These are phyloP conservation scores for Umimayanthus kanabou DNA, from an alignment of 92 coral and sea anemone genomes.

Conservation along the genomic window DNA sequence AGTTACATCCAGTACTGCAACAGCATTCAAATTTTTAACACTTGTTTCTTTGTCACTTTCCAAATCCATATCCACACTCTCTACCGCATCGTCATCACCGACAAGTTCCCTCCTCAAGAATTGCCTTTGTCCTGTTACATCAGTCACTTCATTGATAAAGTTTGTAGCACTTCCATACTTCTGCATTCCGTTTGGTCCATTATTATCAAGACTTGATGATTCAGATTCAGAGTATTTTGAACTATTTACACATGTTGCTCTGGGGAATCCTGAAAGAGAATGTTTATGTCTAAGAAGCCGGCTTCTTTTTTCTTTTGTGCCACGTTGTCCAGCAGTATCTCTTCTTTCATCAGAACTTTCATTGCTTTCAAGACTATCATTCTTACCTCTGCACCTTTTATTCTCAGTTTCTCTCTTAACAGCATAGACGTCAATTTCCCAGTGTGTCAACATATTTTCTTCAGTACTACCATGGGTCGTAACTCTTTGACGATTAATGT, in stretches of 20 bases:
- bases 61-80: neutral
- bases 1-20: neutral
- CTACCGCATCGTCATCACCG: neutral
- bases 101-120: neutral
- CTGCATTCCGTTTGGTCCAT: neutral
- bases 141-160: neutral
- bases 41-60: neutral
- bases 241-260: neutral
- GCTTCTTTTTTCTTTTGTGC: neutral
- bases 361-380: neutral
- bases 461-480: neutral
- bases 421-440: slow-evolving; percentile 39
- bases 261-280: neutral
- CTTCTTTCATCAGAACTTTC: neutral
- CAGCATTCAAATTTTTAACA: neutral
- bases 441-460: slow-evolving; percentile 16
- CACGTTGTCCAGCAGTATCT: neutral
- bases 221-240: neutral
- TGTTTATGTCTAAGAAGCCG: neutral
- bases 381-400: slow-evolving; percentile 20
- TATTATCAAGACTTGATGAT: neutral
- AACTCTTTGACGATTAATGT: neutral
- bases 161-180: neutral
- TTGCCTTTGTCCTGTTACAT: neutral
- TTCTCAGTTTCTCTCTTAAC: slow-evolving; percentile 25